A percentile compares a stretch with the other conserved stretches of the same genome.
phyloP scores from a whole-genome alignment of 2,113 vertebrate genomes.

The sheep (Ovis aries) region ARS-UI_Ramb_v3.0 NC_056070.1:6138501-6139000 shows the following conservation, averaged over 20 bases:
- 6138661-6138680: background rate
- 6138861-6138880: conserved; percentile 1
- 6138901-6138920: background rate
- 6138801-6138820: background rate
- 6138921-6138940: conserved; percentile 33
- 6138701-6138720: background rate
- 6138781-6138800: background rate
- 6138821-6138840: conserved; percentile 15
- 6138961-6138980: conserved; percentile 39
- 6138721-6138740: conserved; percentile 6
- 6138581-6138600: background rate
- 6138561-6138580: conserved; percentile 21
- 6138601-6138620: background rate
- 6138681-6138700: conserved; percentile 25
- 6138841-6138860: background rate
- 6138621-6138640: background rate
- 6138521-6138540: background rate
- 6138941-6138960: conserved; percentile 13
- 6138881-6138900: background rate
- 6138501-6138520: background rate
- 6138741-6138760: background rate
- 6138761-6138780: conserved; percentile 38
- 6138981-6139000: conserved; percentile 52
- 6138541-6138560: background rate
- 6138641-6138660: background rate